Base-by-base conservation (phyloP, 2,888 invertebrate species). In the Ischnura elegans region DNA sequence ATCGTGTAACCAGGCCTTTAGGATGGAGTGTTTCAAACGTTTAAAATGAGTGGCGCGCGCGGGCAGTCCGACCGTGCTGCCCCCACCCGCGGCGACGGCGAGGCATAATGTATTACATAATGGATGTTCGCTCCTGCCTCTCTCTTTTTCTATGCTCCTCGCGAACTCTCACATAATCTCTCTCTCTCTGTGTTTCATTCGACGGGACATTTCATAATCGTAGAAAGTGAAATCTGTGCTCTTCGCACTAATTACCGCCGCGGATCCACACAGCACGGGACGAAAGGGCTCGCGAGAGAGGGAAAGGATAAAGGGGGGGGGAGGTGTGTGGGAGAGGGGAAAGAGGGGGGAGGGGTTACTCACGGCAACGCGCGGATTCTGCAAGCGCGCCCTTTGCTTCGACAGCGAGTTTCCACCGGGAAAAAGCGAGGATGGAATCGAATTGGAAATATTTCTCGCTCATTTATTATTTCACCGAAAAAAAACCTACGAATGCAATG, bases 181-280 rank as follows among this genome's bases (percentile, higher is more conserved):
- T 36, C 76, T 61, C 61, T n/a, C 61, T 61, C 21, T 36, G 13
- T 10, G 25, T 2, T 10, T 29, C 36, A 76, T 29, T 16, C 36
- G n/a, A 29, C 51, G 42, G 61, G 90, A 90, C 90, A 90, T 90
- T 90, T 90, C 90, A 90, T 90, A 90, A 90, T 90, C 90, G 90
- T 90, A 90, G 90, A 90, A 90, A 90, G 90, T 90, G 90, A 90
- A 90, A 90, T 90, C 90, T 66, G 90, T 90, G 90, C 61, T 90
- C 90, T 90, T 90, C 90, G 90, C 90, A 90, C 90, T 90, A 90
- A 90, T 90, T 90, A 66, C 90, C 90, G 29, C 43, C 90, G 90
- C 90, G 90, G 43, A 90, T 90, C 90, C 43, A 47, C 61, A 42
- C 43, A 29, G 90, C 43, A 61, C 87, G 66, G 43, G 19, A 55